Conservation (phyloP, 2,113 vertebrate genomes). For the Galbula dea region DNA sequence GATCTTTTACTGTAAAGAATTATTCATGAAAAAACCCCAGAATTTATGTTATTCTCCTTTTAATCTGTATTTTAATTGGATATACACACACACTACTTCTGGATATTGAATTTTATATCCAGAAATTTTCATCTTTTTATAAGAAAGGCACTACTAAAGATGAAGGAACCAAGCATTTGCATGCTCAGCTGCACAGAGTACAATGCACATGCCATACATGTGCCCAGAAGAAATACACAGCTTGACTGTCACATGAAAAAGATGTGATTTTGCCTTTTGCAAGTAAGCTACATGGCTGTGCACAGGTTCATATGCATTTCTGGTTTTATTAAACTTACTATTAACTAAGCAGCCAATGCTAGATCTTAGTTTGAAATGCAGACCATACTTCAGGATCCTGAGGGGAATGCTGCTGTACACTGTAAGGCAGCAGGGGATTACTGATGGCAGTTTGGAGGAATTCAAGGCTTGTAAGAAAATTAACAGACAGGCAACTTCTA, state of each 20-base stretch:
- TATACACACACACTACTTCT: neutral
- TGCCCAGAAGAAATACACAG: neutral
- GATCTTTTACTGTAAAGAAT: neutral
- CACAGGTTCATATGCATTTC: neutral
- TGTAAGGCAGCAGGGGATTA: neutral
- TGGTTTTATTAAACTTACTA: neutral
- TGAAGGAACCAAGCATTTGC: neutral
- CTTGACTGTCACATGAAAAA: neutral
- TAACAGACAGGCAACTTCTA: neutral
- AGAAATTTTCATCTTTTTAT: neutral
- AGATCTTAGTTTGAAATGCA: neutral
- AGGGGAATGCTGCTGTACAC: neutral
- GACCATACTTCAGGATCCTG: neutral
- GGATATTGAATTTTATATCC: neutral
- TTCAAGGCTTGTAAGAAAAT: neutral
- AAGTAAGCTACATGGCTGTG: neutral
- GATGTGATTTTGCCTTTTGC: neutral
- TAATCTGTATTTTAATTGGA: neutral
- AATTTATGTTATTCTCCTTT: neutral
- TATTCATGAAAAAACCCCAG: neutral
- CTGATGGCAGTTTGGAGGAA: neutral
- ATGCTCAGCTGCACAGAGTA: neutral
- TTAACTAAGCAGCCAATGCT: neutral
- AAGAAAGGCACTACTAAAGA: neutral
- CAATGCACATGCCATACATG: fast-evolving